These are phyloP conservation scores for Galaxea fascicularis DNA, from an alignment of 92 coral and sea anemone genomes.

Conservation along the genomic window DNA sequence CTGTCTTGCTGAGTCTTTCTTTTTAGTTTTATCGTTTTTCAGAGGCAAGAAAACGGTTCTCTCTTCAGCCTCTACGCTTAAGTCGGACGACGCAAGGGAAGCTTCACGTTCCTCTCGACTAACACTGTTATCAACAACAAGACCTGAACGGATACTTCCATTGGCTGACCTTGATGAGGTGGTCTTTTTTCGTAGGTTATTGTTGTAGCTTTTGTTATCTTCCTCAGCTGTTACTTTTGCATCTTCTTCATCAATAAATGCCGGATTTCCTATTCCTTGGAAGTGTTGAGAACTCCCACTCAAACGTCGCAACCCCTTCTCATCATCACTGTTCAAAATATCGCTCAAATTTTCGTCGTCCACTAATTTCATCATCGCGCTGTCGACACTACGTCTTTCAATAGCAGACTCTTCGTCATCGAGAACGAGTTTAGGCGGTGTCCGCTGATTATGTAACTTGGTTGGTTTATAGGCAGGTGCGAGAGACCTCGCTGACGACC, in stretches of 20 bases:
- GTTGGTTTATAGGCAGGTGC: constrained; percentile 80
- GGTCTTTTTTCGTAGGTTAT: neutral
- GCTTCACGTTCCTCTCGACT: neutral
- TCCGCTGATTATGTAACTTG: constrained; percentile 67
- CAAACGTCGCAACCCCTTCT: constrained; percentile 17
- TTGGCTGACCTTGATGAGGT: neutral
- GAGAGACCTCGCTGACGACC: constrained; percentile 79
- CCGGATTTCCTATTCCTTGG: constrained; percentile 20
- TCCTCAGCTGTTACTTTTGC: neutral
- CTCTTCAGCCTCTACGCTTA: constrained; percentile 15
- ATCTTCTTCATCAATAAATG: neutral
- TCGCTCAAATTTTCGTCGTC: constrained; percentile 82
- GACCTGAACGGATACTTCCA: neutral
- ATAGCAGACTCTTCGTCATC: constrained; percentile 79
- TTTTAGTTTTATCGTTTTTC: constrained; percentile 20
- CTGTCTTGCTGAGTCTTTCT: neutral
- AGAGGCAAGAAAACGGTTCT: constrained; percentile 5
- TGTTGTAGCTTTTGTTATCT: neutral
- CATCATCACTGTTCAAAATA: constrained; percentile 84
- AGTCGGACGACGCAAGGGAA: constrained; percentile 26
- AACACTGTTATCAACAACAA: neutral
- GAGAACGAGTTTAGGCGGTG: constrained; percentile 83
- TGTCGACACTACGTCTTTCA: constrained; percentile 62
- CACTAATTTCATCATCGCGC: constrained; percentile 68
- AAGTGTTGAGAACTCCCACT: neutral